A percentile compares a stretch with the other conserved stretches of the same genome.
Evolutionary conservation across 1,140 invertebrate genomes (phyloP).

Genomic region (Scaptomyza hsui): DNA sequence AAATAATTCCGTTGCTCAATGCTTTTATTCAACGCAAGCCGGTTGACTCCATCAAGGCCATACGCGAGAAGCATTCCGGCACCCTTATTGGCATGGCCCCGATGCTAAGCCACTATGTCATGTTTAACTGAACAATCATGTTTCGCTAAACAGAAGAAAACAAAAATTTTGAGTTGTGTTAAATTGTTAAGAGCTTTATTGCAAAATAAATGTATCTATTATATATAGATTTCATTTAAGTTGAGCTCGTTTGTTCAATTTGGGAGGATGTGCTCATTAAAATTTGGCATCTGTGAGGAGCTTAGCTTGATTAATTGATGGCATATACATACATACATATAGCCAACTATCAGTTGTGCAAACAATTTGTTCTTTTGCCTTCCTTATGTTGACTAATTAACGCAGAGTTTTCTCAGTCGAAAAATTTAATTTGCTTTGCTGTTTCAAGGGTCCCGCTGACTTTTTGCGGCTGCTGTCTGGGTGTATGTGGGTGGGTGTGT

Average conservation of each 20-base stretch:
- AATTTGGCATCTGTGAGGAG: slow-evolving; percentile 36
- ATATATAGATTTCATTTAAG: slow-evolving; percentile 3
- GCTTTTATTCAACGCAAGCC: slow-evolving; percentile 90
- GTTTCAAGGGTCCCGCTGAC: slow-evolving; percentile 5
- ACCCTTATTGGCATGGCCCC: slow-evolving; percentile 91
- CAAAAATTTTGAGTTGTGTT: too few relatives aligned
- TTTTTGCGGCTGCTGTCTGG: slow-evolving; percentile 4
- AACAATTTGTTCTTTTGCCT: slow-evolving; percentile 28
- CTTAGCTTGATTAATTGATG: slow-evolving; percentile 46
- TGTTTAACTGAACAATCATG: too few relatives aligned
- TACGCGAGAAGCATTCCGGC: slow-evolving; percentile 97
- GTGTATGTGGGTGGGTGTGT: not conserved
- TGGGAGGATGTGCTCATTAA: slow-evolving; percentile 45
- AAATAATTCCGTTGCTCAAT: slow-evolving; percentile 91
- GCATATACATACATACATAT: slow-evolving; percentile 6
- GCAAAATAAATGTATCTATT: slow-evolving; percentile 10
- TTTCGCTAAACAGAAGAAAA: too few relatives aligned
- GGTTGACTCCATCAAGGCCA: slow-evolving; percentile 91
- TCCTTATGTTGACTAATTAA: slow-evolving; percentile 68
- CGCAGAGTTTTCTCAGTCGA: slow-evolving; percentile 26
- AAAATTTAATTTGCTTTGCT: not conserved
- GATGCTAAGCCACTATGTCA: slow-evolving; percentile 80
- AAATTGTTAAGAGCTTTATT: too few relatives aligned
- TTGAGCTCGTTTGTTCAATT: slow-evolving; percentile 28
- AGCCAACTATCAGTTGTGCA: slow-evolving; percentile 52